These are phyloP conservation scores for Zaprionus ghesquierei DNA, from an alignment of 1,140 invertebrate genomes.

Conservation along the genomic window DNA sequence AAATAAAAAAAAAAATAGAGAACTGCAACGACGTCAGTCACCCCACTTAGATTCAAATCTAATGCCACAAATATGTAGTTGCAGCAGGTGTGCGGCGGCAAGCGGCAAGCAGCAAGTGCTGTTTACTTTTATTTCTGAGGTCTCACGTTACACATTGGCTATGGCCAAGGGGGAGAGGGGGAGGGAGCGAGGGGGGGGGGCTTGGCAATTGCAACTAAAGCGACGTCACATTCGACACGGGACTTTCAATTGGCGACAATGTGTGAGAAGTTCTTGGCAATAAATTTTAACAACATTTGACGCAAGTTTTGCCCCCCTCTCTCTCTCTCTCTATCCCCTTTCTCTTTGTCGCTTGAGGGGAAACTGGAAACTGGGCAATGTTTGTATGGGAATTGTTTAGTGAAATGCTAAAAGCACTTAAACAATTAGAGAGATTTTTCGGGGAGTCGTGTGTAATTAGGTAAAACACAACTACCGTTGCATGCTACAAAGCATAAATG, in stretches of 20 bases:
- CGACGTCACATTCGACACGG: slow-evolving; percentile 39
- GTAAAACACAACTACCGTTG: slow-evolving; percentile 73
- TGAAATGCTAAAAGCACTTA: slow-evolving; percentile 78
- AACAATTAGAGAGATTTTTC: slow-evolving; percentile 69
- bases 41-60: slow-evolving; percentile 57
- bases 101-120: slow-evolving; percentile 16
- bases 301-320: no score
- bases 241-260: slow-evolving; percentile 69
- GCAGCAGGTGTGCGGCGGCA: slow-evolving; percentile 50
- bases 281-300: slow-evolving; percentile 61
- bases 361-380: slow-evolving; percentile 51
- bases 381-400: slow-evolving; percentile 71
- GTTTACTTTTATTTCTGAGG: slow-evolving; percentile 21
- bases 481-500: slow-evolving; percentile 47
- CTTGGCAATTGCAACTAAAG: slow-evolving; percentile 10
- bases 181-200: not conserved
- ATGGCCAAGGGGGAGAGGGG: not conserved
- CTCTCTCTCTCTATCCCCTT: no score
- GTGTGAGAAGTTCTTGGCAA: slow-evolving; percentile 75
- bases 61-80: slow-evolving; percentile 51
- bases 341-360: not conserved
- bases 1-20: slow-evolving; percentile 44
- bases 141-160: slow-evolving; percentile 68
- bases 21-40: slow-evolving; percentile 44
- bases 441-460: slow-evolving; percentile 66